Conservation (phyloP, 2,888 invertebrate genomes). For the Siphlonurus alternatus region DNA sequence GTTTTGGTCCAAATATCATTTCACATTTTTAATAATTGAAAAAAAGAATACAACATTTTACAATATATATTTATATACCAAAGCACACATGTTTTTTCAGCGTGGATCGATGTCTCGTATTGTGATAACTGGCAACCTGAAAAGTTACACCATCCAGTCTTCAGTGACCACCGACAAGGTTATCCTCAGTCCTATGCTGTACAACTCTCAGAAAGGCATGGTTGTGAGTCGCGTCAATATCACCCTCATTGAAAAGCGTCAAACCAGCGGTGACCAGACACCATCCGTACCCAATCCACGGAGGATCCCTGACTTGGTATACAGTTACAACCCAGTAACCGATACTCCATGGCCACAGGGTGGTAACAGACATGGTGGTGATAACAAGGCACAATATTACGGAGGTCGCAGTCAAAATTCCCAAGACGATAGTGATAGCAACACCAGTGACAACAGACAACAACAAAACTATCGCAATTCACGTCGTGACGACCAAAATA, state of each 20-base stretch:
- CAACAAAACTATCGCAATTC: conserved; percentile 7
- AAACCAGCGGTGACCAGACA: conserved; percentile 23
- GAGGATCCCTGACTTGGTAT: conserved; percentile 35
- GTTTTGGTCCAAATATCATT: no score
- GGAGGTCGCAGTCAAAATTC: no score
- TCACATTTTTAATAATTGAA: no score
- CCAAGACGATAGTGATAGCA: conserved; percentile 11
- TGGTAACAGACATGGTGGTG: no score
- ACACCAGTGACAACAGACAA: conserved; percentile 9
- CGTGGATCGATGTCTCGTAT: conserved; percentile 38
- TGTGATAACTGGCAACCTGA: conserved; percentile 34
- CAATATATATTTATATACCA: no score
- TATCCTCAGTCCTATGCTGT: conserved; percentile 37
- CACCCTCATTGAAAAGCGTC: conserved; percentile 24
- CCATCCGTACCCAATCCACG: conserved; percentile 25
- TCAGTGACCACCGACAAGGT: conserved; percentile 43
- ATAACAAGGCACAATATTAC: no score
- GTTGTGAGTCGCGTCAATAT: conserved; percentile 42
- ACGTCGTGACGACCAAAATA: conserved; percentile 10
- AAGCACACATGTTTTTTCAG: no score
- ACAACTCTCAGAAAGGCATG: conserved; percentile 41
- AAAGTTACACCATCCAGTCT: conserved; percentile 44
- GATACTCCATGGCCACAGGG: no score
- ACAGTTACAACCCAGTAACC: conserved; percentile 30
- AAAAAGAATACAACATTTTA: no score